A percentile compares a stretch with the other conserved stretches of the same genome.
Evolutionary conservation across 64 coral and sea anemone genomes (phyloP).

Genomic region (Anthopleura sola): DNA sequence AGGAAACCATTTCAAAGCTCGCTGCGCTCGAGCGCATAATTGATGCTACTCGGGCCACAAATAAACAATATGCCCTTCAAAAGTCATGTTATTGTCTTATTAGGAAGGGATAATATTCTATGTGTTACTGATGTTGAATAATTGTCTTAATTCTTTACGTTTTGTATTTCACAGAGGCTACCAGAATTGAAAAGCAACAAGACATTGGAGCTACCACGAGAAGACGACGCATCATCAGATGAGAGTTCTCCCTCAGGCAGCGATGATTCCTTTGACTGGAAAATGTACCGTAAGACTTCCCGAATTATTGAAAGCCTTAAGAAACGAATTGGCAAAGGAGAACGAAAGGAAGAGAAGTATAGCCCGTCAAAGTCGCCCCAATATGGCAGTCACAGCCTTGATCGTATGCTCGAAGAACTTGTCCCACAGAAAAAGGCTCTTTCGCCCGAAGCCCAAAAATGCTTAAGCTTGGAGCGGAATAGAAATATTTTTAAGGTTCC

Average conservation of each 20-base stretch:
- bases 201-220: background rate
- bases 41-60: too few species aligned
- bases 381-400: constrained; percentile 1
- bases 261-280: constrained; percentile 59
- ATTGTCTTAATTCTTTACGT: background rate
- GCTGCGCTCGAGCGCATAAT: too few species aligned
- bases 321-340: constrained; percentile 31
- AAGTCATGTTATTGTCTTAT: too few species aligned
- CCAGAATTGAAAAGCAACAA: background rate
- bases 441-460: constrained; percentile 40
- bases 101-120: too few species aligned
- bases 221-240: background rate
- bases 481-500: constrained; percentile 36
- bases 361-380: background rate
- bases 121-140: background rate
- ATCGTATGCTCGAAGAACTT: constrained; percentile 30
- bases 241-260: constrained; percentile 21
- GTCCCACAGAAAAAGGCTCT: constrained; percentile 32
- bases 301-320: constrained; percentile 56
- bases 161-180: background rate
- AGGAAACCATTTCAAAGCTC: too few species aligned
- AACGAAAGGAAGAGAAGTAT: background rate
- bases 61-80: too few species aligned
- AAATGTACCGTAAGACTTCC: constrained; percentile 27
- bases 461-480: constrained; percentile 40